These are phyloP conservation scores for Acheta domesticus DNA, from an alignment of 2,888 invertebrate species.

Conservation along the genomic window DNA sequence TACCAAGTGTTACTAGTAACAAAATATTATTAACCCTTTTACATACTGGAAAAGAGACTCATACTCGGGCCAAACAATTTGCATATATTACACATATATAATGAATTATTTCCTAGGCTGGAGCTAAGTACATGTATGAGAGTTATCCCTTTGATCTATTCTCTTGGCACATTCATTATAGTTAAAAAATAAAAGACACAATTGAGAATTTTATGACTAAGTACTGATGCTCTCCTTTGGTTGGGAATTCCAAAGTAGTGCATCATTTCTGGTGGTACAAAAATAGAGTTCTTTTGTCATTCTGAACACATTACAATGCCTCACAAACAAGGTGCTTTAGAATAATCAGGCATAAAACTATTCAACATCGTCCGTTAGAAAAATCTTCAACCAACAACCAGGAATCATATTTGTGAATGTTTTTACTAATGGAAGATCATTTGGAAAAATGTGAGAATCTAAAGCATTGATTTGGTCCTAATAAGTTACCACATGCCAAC, in stretches of 20 bases:
- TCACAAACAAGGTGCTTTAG: not conserved
- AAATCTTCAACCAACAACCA: not conserved
- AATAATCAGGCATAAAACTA: not conserved
- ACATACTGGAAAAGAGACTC: no score
- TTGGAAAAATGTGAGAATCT: not conserved
- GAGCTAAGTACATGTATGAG: no score
- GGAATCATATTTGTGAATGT: not conserved
- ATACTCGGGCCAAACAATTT: no score
- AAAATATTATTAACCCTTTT: no score
- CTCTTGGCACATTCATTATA: not conserved
- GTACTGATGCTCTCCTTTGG: not conserved
- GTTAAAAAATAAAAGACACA: not conserved
- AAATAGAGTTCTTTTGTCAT: not conserved
- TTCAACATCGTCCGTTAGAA: not conserved
- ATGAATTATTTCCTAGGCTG: no score
- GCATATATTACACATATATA: no score
- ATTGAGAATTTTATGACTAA: not conserved
- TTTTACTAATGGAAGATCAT: not conserved
- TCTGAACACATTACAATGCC: conserved; percentile 2
- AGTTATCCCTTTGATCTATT: no score
- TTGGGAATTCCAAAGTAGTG: not conserved
- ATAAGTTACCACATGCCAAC: not conserved
- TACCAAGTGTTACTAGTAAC: no score
- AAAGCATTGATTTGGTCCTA: not conserved
- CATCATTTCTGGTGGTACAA: conserved; percentile 8